Conservation (phyloP, 2,888 invertebrate genomes). For the Thecophora atra region DNA sequence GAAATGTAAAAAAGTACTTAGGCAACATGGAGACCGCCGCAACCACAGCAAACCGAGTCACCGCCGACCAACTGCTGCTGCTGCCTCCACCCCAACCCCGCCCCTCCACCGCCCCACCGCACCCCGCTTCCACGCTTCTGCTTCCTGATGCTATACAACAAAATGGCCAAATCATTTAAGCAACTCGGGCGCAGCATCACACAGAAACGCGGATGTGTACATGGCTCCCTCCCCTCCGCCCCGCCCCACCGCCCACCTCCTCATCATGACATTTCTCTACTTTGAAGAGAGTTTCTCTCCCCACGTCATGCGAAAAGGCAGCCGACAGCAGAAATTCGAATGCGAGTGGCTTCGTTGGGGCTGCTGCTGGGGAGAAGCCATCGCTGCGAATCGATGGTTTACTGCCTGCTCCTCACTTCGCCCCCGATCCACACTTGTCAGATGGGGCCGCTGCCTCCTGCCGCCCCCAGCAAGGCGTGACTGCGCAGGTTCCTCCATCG, state of each 20-base stretch:
- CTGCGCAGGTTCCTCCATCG: slow-evolving; percentile 59
- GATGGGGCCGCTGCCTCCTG: neutral
- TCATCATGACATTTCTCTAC: no score
- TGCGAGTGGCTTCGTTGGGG: neutral
- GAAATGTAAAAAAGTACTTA: slow-evolving; percentile 33
- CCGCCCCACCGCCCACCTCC: neutral
- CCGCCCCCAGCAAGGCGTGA: slow-evolving; percentile 46
- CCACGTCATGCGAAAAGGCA: neutral
- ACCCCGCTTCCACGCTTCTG: neutral
- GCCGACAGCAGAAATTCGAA: slow-evolving; percentile 30
- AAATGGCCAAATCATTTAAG: slow-evolving; percentile 34
- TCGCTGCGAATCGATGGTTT: neutral
- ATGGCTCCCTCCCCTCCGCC: neutral
- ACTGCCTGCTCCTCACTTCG: neutral
- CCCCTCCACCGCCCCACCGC: neutral
- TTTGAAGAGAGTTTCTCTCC: slow-evolving; percentile 7
- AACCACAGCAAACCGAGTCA: slow-evolving; percentile 37
- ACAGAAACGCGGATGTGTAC: neutral
- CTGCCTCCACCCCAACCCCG: slow-evolving; percentile 12
- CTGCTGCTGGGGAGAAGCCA: neutral
- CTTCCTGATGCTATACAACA: slow-evolving; percentile 1
- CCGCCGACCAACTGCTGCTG: slow-evolving; percentile 21
- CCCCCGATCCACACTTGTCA: neutral
- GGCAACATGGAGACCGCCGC: slow-evolving; percentile 18
- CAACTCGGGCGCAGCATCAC: slow-evolving; percentile 7